These are phyloP conservation scores for Rallus limicola DNA, from an alignment of 2,113 vertebrate genomes.

Conservation along the genomic window DNA sequence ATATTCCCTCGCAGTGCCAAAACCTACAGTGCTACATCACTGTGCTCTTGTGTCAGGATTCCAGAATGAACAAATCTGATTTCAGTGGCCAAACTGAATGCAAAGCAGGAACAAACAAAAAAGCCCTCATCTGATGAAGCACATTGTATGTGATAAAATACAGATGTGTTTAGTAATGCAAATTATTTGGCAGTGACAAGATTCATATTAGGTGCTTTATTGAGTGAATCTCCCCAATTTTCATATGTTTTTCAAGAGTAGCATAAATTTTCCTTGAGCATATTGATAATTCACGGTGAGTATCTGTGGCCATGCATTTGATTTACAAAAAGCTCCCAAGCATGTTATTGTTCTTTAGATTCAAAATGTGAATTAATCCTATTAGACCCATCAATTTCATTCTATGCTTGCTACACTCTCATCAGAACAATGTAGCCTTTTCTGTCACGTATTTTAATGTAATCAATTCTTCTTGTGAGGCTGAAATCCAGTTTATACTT, in stretches of 20 bases:
- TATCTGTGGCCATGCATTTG: background rate
- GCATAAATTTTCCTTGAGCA: background rate
- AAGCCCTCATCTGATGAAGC: background rate
- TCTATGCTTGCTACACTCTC: background rate
- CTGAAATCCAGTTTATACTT: background rate
- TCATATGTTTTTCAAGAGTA: background rate
- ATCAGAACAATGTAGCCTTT: background rate
- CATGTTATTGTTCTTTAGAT: background rate
- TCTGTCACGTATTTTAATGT: background rate
- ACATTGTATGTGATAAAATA: background rate
- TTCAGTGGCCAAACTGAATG: background rate
- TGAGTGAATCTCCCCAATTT: background rate
- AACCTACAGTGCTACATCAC: background rate
- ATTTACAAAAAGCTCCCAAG: background rate
- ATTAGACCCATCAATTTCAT: background rate
- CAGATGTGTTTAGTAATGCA: background rate
- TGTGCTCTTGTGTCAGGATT: background rate
- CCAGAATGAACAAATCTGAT: background rate
- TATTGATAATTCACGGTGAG: background rate
- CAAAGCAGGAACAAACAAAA: constrained; percentile 13
- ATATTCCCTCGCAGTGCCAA: background rate
- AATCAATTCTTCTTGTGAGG: background rate
- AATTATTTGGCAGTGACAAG: background rate
- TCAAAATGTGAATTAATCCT: constrained; percentile 11
- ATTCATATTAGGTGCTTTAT: background rate